A percentile compares a stretch with the other conserved stretches of the same genome.
Conservation (phyloP, 1,140 invertebrate genomes). For the Paracyclopina nana region DNA sequence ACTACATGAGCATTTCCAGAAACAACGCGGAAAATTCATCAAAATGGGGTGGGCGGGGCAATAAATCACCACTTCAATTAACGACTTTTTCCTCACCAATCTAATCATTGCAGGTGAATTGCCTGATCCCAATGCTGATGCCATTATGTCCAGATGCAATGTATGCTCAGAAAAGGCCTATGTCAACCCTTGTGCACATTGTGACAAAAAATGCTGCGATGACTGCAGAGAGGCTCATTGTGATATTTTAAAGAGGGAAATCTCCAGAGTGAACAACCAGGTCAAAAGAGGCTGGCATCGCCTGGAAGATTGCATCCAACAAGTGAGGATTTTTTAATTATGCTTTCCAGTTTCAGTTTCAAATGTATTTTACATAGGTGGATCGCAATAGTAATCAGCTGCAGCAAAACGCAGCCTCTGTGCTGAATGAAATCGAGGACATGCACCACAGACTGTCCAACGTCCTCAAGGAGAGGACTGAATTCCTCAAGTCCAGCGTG, state of each 20-base stretch:
- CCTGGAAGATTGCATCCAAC: slow-evolving; percentile 54
- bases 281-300: slow-evolving; percentile 56
- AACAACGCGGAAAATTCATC: too few species aligned
- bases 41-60: too few species aligned
- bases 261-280: slow-evolving; percentile 78
- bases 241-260: slow-evolving; percentile 82
- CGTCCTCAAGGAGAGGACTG: slow-evolving; percentile 74
- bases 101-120: slow-evolving; percentile 49
- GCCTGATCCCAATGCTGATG: slow-evolving; percentile 59
- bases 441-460: slow-evolving; percentile 68
- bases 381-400: slow-evolving; percentile 64
- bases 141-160: slow-evolving; percentile 25
- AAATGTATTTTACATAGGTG: too few species aligned
- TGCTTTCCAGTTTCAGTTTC: too few species aligned
- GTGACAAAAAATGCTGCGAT: slow-evolving; percentile 73
- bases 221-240: slow-evolving; percentile 80
- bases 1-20: too few species aligned
- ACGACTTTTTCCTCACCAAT: too few species aligned
- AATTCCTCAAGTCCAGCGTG: slow-evolving; percentile 63
- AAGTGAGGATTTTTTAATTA: too few species aligned
- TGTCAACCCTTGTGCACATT: slow-evolving; percentile 65
- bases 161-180: slow-evolving; percentile 90
- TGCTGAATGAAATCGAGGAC: slow-evolving; percentile 78
- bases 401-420: slow-evolving; percentile 59
- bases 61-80: too few species aligned